These are phyloP conservation scores for Alouatta palliata DNA, from an alignment of 2,113 vertebrate species.

Conservation along the genomic window DNA sequence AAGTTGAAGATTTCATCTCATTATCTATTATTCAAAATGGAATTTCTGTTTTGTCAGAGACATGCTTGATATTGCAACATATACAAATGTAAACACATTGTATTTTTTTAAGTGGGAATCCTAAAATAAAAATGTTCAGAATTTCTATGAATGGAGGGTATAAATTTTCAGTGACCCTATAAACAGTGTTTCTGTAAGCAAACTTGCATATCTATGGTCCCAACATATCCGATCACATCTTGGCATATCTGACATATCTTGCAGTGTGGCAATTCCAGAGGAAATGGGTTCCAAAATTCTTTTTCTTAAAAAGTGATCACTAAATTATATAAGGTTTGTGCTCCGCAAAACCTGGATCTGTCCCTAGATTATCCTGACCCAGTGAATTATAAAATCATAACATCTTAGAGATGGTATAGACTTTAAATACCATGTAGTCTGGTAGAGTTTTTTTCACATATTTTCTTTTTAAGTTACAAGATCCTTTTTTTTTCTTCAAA, in stretches of 20 bases:
- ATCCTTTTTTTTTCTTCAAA: neutral
- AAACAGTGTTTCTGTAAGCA: neutral
- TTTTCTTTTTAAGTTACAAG: conserved; percentile 11
- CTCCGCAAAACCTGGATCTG: neutral
- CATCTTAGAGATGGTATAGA: neutral
- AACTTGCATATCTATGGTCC: neutral
- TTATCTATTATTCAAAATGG: neutral
- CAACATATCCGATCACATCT: neutral
- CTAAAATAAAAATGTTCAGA: neutral
- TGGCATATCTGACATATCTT: neutral
- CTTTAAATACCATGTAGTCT: neutral
- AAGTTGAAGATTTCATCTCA: neutral
- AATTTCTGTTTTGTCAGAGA: conserved; percentile 22
- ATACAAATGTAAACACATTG: neutral
- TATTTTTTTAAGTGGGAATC: neutral
- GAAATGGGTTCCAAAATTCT: neutral
- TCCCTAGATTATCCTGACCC: neutral
- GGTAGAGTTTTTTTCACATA: neutral
- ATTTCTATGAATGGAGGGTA: neutral
- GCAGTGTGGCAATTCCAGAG: neutral
- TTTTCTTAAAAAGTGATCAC: neutral
- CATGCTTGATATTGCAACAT: neutral
- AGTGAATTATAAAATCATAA: neutral
- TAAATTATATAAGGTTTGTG: neutral
- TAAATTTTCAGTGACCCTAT: neutral